Evolutionary conservation across 2,888 invertebrate genomes (phyloP), one percentile per base, ranked within the genome.

Genomic region (Coremacera marginata): DNA sequence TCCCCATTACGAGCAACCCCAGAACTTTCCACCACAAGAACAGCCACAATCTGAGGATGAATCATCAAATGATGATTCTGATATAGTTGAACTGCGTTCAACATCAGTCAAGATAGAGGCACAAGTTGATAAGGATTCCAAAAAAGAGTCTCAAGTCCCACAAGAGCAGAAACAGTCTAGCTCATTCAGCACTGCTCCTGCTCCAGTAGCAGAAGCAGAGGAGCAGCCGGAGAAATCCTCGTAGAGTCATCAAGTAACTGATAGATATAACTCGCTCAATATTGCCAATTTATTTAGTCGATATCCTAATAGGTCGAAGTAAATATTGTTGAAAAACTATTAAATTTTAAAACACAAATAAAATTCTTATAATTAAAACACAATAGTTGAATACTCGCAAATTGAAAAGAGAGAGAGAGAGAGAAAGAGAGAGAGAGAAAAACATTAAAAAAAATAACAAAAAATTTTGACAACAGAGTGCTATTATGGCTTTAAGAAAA

Each of bases 171-270:
- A 44, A 27, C 19, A n/a, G 22, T 37, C n/a, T 19, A 27, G 60
- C 34, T 72, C 77, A 22, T 82, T 83, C 67, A 82, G 84, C 7
- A 79, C 80, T 3, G 82, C 82, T 0, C 83, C 85, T 4, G 84
- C 84, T 37, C 81, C 83, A 3, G 81, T 77, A 1, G 79, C 77
- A 2, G 83, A 86, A 77, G 81, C 84, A 37, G 75, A 81, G 68
- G 67, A 76, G 9, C 80, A 76, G 9, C 80, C 82, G 37, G 83
- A 83, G 70, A 84, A 57, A 78, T 70, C 63, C n/a, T 9, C 63
- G 19, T 55, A 55, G 5, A 55, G 44, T 44, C 11, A 14, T 44
- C 1, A 44, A 44, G 11, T 44, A 44, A 44, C 7, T 44, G 11
- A 44, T 44, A 44, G 2, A 11, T 44, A 44, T 14, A 44, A 44